A percentile compares a stretch with the other conserved stretches of the same genome.
Conservation (phyloP, 2,888 invertebrate species). For the Cephonodes hylas region DNA sequence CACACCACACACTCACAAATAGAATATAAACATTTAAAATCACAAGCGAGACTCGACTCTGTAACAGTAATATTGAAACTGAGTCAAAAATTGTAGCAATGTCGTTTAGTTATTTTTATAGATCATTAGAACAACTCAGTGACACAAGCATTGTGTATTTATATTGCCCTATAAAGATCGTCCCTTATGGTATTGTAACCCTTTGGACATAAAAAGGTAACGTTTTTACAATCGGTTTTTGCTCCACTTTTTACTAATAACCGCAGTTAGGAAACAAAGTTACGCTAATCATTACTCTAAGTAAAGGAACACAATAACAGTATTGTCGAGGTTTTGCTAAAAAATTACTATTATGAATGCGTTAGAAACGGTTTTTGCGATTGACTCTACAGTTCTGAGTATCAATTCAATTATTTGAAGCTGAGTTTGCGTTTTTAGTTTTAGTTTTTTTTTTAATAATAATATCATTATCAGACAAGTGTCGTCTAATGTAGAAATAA, state of each 20-base stretch:
- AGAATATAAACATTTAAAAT: slow-evolving; percentile 24
- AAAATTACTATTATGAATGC: background rate
- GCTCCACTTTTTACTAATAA: slow-evolving; percentile 67
- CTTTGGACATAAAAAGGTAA: slow-evolving; percentile 54
- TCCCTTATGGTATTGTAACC: slow-evolving; percentile 60
- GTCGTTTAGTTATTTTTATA: slow-evolving; percentile 59
- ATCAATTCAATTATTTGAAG: background rate
- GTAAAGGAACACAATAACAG: slow-evolving; percentile 1
- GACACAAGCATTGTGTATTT: slow-evolving; percentile 61
- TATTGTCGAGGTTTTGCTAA: background rate
- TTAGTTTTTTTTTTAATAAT: no score
- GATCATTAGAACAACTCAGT: slow-evolving; percentile 62
- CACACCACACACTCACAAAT: background rate
- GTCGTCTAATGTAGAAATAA: no score
- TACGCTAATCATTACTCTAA: slow-evolving; percentile 42
- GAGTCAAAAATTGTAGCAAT: slow-evolving; percentile 51
- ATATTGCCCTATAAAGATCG: slow-evolving; percentile 68
- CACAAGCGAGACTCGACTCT: slow-evolving; percentile 49
- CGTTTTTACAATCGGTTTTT: slow-evolving; percentile 61
- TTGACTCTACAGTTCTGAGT: background rate
- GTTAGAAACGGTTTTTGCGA: background rate
- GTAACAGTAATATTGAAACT: slow-evolving; percentile 64
- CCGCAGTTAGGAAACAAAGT: slow-evolving; percentile 72
- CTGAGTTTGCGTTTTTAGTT: no score
- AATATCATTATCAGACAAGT: background rate